Percentiles rank a stretch among this genome's conserved stretches.
phyloP scores from a whole-genome alignment of 2,113 vertebrate species.

The Monopterus albus region DNA sequence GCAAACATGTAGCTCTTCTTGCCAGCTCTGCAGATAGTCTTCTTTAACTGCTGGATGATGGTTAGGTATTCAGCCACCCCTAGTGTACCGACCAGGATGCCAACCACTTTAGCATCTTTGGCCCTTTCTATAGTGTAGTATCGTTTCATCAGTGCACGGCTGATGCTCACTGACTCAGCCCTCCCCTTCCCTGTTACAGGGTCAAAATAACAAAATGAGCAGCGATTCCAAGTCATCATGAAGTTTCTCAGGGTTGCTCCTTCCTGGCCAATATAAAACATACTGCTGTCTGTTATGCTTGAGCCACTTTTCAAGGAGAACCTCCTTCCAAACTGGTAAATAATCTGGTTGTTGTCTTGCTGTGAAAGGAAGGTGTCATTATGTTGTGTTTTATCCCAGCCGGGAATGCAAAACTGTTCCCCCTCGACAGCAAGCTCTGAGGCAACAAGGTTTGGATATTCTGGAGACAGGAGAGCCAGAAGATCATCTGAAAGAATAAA shows the following conservation, averaged over 20 bases:
- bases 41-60: conserved; percentile 88
- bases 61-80: conserved; percentile 86
- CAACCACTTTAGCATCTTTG: conserved; percentile 91
- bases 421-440: conserved; percentile 79
- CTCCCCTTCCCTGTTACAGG: conserved; percentile 81
- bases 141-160: conserved; percentile 88
- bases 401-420: conserved; percentile 57
- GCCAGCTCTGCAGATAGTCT: conserved; percentile 83
- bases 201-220: conserved; percentile 88
- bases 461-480: conserved; percentile 58
- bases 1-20: conserved; percentile 95
- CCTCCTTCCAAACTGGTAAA: conserved; percentile 84
- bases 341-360: conserved; percentile 9
- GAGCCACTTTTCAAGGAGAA: conserved; percentile 71
- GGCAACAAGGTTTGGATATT: conserved; percentile 85
- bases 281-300: conserved; percentile 81
- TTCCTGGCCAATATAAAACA: conserved; percentile 91
- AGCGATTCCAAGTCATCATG: conserved; percentile 93
- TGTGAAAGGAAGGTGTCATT: background rate
- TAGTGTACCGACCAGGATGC: conserved; percentile 92
- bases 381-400: conserved; percentile 8
- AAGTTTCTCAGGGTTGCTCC: conserved; percentile 88
- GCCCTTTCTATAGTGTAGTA: conserved; percentile 92
- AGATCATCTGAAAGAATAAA: conserved; percentile 76
- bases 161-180: conserved; percentile 83